Evolutionary conservation across 2,888 invertebrate genomes (phyloP).

Genomic region (Caenorhabditis japonica): DNA sequence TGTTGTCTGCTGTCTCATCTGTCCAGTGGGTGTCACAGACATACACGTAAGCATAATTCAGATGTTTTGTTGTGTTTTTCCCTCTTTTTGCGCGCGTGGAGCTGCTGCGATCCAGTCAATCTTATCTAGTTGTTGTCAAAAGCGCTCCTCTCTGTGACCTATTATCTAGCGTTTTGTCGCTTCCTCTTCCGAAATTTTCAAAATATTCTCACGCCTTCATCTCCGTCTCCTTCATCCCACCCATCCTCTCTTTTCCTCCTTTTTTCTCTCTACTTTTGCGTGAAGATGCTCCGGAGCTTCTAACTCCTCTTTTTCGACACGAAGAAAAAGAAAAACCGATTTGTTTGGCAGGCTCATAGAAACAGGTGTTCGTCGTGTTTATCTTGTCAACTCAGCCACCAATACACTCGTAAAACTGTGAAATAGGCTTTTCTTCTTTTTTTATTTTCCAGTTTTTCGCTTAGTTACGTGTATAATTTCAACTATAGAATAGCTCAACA

Average conservation of each 20-base stretch:
- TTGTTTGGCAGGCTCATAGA: slow-evolving; percentile 23
- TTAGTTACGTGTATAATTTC: slow-evolving; percentile 1
- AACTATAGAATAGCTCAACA: too few relatives aligned
- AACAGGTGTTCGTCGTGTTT: slow-evolving; percentile 53
- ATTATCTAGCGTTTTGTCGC: slow-evolving; percentile 49
- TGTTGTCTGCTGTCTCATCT: too few relatives aligned
- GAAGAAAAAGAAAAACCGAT: slow-evolving; percentile 18
- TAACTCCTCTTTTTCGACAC: slow-evolving; percentile 1
- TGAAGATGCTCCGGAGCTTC: slow-evolving; percentile 14
- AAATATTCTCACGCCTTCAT: slow-evolving; percentile 52
- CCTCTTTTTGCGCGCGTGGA: background rate
- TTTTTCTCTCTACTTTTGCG: slow-evolving; percentile 19
- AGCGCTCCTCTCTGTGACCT: slow-evolving; percentile 35
- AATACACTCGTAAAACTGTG: slow-evolving; percentile 41
- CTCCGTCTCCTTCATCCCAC: slow-evolving; percentile 33
- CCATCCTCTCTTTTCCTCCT: slow-evolving; percentile 22
- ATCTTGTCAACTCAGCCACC: slow-evolving; percentile 35
- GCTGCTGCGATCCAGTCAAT: too few relatives aligned
- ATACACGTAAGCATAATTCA: slow-evolving; percentile 35
- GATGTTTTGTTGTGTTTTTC: slow-evolving; percentile 16
- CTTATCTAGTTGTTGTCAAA: slow-evolving; percentile 27
- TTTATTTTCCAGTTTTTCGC: slow-evolving; percentile 2
- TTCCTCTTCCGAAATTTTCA: slow-evolving; percentile 38
- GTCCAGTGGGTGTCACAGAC: slow-evolving; percentile 46
- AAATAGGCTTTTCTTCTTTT: slow-evolving; percentile 12